Evolutionary conservation across 2,888 invertebrate genomes (phyloP).

Genomic region (Mallateleia sp.): DNA sequence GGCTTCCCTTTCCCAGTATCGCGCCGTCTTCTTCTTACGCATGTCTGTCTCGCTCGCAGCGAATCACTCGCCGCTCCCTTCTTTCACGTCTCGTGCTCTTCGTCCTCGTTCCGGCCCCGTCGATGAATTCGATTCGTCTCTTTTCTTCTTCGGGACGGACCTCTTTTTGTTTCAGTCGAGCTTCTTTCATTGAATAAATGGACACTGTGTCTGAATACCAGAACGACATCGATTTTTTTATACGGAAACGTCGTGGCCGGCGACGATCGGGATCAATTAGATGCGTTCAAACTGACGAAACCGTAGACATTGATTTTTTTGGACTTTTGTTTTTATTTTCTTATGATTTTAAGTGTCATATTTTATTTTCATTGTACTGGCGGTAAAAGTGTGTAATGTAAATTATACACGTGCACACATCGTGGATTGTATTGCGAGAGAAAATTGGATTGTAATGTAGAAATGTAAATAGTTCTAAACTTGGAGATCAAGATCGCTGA

Average conservation of each 20-base stretch:
- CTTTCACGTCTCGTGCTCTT: slow-evolving; percentile 45
- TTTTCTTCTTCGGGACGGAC: slow-evolving; percentile 14
- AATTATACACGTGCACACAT: too few species aligned
- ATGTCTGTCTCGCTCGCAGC: slow-evolving; percentile 54
- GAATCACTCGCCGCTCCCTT: slow-evolving; percentile 54
- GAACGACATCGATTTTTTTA: slow-evolving; percentile 64
- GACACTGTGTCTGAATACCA: slow-evolving; percentile 49
- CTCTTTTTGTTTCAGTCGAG: slow-evolving; percentile 62
- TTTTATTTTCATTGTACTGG: too few species aligned
- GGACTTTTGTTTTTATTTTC: too few species aligned
- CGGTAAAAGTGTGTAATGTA: too few species aligned
- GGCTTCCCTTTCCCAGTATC: too few species aligned
- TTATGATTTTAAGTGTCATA: too few species aligned
- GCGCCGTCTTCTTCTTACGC: slow-evolving; percentile 55
- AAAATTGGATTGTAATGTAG: too few species aligned
- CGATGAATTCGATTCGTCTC: slow-evolving; percentile 9
- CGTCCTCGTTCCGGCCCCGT: slow-evolving; percentile 51
- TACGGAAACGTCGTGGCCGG: slow-evolving; percentile 24
- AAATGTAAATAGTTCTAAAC: too few species aligned
- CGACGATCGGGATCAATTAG: slow-evolving; percentile 48
- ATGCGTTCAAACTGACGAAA: too few species aligned
- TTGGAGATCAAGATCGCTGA: too few species aligned
- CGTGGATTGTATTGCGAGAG: too few species aligned
- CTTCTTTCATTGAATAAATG: slow-evolving; percentile 76
- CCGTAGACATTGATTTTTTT: too few species aligned